These are phyloP conservation scores for Bothrops alternatus DNA, from an alignment of 2,797 vertebrate genomes.

Conservation along the genomic window DNA sequence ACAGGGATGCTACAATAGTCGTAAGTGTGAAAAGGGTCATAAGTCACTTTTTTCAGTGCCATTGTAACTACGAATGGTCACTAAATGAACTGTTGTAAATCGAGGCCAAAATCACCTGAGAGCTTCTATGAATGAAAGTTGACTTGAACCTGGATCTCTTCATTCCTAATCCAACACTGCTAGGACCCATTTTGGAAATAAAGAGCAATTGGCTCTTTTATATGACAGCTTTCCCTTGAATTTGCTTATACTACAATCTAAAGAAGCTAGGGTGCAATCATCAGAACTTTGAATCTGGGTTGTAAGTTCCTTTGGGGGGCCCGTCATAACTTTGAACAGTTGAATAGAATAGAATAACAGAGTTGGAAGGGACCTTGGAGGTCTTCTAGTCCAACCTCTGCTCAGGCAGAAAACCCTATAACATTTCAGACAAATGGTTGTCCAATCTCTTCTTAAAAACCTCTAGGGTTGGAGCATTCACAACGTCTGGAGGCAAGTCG, in stretches of 20 bases:
- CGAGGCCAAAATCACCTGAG: background rate
- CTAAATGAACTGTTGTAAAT: too few species aligned
- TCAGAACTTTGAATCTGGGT: background rate
- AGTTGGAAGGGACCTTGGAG: too few species aligned
- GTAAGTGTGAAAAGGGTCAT: too few species aligned
- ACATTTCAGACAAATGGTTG: too few species aligned
- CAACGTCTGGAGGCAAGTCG: too few species aligned
- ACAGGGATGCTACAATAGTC: too few species aligned
- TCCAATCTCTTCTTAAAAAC: too few species aligned
- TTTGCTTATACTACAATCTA: background rate
- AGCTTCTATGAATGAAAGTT: background rate
- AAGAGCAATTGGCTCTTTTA: background rate
- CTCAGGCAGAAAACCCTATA: too few species aligned
- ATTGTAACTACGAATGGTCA: too few species aligned
- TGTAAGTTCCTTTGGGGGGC: background rate
- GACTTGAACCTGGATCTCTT: background rate
- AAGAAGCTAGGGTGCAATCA: background rate
- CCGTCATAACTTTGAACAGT: background rate
- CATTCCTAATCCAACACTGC: background rate
- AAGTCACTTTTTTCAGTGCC: too few species aligned
- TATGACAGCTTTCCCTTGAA: background rate
- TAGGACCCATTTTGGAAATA: background rate
- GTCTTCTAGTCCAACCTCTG: too few species aligned
- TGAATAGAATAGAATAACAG: background rate
- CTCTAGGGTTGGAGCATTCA: too few species aligned